Evolutionary conservation across 2,113 vertebrate genomes (phyloP).

Genomic region (Gallinago undulata): DNA sequence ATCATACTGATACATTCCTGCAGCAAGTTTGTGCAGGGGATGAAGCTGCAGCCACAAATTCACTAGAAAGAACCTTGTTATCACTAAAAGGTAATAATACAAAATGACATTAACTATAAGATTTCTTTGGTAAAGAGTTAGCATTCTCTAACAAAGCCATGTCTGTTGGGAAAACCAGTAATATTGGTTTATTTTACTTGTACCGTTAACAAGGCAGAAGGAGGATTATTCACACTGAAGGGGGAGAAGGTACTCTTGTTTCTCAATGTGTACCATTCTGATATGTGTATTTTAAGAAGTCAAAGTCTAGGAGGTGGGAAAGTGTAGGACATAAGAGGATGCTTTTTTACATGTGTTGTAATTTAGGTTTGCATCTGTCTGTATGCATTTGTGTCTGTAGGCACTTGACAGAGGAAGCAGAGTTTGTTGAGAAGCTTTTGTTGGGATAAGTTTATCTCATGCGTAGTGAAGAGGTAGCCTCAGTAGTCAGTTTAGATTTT

Average conservation of each 20-base stretch:
- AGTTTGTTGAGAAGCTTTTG: background rate
- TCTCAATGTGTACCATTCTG: background rate
- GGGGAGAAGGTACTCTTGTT: background rate
- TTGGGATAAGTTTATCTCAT: background rate
- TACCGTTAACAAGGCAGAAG: background rate
- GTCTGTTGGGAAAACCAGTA: background rate
- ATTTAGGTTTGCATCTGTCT: background rate
- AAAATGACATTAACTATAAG: background rate
- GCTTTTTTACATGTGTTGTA: rapidly evolving
- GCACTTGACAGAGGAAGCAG: background rate
- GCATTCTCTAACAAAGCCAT: background rate
- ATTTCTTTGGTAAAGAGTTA: background rate
- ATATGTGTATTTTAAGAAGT: background rate
- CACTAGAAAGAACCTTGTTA: conserved; percentile 91
- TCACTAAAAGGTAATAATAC: conserved; percentile 90
- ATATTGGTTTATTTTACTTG: background rate
- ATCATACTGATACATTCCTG: conserved; percentile 94
- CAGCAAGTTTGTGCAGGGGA: conserved; percentile 85
- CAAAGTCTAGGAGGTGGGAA: background rate
- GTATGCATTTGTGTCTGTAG: background rate
- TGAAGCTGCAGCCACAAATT: conserved; percentile 81
- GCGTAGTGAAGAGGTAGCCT: background rate
- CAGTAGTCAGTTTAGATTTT: background rate
- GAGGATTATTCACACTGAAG: background rate
- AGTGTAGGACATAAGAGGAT: background rate